Evolutionary conservation across 2,888 invertebrate genomes (phyloP).

Genomic region (Nasonia oneida): DNA sequence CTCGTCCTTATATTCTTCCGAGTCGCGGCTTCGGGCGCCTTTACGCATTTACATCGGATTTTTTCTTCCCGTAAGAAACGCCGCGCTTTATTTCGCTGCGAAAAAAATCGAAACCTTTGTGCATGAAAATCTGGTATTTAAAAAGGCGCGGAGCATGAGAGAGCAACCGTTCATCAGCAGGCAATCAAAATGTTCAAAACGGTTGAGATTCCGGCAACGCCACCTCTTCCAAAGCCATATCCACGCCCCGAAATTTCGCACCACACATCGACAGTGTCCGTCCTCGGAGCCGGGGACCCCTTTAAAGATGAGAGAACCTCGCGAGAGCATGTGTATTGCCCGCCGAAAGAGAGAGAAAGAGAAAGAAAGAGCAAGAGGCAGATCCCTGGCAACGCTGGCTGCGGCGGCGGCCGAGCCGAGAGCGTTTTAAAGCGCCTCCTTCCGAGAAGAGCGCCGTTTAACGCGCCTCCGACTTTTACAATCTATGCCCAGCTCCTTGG

Average conservation of each 20-base stretch:
- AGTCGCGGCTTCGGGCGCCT: constrained; percentile 28
- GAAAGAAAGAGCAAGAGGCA: not conserved
- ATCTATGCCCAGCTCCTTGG: constrained; percentile 28
- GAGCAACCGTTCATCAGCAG: constrained; percentile 4
- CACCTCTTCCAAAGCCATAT: constrained; percentile 14
- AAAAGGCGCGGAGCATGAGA: too few relatives aligned
- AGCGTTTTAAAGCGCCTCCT: constrained; percentile 59
- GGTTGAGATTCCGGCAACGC: not conserved
- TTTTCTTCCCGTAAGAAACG: not conserved
- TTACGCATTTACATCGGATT: constrained; percentile 2
- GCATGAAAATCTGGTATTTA: too few relatives aligned
- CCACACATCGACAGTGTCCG: not conserved
- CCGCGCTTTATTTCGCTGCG: too few relatives aligned
- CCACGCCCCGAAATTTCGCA: constrained; percentile 19
- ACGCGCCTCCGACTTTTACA: constrained; percentile 59
- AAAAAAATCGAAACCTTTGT: not conserved
- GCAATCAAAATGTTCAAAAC: constrained; percentile 1
- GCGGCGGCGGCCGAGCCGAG: constrained; percentile 17
- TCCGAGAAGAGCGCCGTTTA: constrained; percentile 61
- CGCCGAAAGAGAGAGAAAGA: not conserved
- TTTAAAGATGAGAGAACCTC: too few relatives aligned
- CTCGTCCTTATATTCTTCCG: constrained; percentile 15
- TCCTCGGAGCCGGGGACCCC: too few relatives aligned
- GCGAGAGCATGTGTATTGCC: not conserved
- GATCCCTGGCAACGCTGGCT: constrained; percentile 6